Conservation (phyloP, 2,797 vertebrate genomes). For the Pagetopsis macropterus region DNA sequence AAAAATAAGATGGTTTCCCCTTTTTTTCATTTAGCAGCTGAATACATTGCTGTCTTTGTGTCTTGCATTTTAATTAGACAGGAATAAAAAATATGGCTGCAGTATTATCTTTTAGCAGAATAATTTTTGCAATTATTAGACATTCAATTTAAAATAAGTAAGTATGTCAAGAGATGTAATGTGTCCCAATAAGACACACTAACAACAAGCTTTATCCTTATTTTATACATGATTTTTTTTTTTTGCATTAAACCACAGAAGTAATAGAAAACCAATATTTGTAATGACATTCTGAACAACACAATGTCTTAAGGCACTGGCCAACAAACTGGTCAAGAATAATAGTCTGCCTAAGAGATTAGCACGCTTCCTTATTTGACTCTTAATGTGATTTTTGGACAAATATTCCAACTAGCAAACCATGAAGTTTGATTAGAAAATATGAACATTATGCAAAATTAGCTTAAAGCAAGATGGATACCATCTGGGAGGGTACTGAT, state of each 20-base stretch:
- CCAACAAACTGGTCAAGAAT: conserved; percentile 16
- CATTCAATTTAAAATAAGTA: background rate
- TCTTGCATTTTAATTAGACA: background rate
- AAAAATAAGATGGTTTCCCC: background rate
- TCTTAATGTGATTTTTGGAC: conserved; percentile 34
- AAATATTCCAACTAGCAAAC: conserved; percentile 38
- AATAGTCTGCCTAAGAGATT: conserved; percentile 34
- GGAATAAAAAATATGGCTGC: background rate
- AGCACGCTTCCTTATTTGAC: conserved; percentile 51
- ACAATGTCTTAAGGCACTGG: background rate
- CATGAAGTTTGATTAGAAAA: background rate
- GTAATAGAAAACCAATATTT: background rate
- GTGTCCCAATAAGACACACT: background rate
- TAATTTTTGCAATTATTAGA: background rate
- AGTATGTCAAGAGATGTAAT: background rate
- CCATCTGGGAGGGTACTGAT: background rate
- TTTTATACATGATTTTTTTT: background rate
- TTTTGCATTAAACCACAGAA: background rate
- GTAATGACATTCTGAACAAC: background rate
- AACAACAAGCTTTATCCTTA: background rate
- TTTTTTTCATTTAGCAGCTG: background rate
- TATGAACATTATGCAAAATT: background rate
- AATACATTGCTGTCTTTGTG: background rate
- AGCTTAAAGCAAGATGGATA: background rate
- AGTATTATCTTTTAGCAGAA: background rate